Percentiles rank a stretch among this genome's conserved stretches.
Evolutionary conservation across 2,113 vertebrate species (phyloP).

Genomic region (Madoqua kirkii): DNA sequence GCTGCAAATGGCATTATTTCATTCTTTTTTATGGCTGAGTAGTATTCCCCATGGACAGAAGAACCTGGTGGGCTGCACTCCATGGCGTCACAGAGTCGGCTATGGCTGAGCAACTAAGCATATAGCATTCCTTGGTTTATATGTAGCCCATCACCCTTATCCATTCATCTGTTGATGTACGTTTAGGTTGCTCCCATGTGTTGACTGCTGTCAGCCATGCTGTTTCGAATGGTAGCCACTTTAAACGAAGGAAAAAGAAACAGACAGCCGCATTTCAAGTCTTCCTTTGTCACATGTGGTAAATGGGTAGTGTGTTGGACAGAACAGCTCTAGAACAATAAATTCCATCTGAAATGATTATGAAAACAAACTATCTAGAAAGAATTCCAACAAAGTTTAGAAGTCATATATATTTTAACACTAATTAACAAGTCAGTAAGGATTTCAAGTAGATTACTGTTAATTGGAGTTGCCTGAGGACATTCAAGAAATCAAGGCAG

Average conservation of each 20-base stretch:
- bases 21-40: background rate
- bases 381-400: background rate
- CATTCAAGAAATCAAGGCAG: background rate
- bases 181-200: background rate
- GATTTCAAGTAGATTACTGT: background rate
- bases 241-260: background rate
- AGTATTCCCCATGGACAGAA: background rate
- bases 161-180: background rate
- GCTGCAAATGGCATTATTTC: background rate
- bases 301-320: background rate
- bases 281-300: background rate
- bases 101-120: background rate
- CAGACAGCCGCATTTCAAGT: background rate
- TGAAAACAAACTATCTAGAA: background rate
- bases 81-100: background rate
- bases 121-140: background rate
- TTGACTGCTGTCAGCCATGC: background rate
- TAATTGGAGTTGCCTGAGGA: background rate
- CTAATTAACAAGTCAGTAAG: background rate
- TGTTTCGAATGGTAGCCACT: background rate
- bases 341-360: background rate
- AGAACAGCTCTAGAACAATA: background rate
- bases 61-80: background rate
- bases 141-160: background rate
- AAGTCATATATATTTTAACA: background rate